Conservation (phyloP, 2,888 invertebrate species). For the Acrobasis suavella region DNA sequence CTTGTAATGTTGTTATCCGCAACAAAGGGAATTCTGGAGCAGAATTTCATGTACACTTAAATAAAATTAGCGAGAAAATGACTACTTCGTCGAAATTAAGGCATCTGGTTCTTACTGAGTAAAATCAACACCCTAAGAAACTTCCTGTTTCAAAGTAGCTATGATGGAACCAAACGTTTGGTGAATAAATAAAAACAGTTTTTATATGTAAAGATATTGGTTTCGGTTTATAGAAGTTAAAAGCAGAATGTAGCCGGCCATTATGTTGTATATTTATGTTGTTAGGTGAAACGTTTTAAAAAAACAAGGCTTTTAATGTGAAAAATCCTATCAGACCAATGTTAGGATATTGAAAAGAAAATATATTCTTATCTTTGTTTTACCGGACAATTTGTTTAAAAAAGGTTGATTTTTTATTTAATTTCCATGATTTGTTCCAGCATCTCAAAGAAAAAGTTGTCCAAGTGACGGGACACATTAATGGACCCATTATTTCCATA, state of each 20-base stretch:
- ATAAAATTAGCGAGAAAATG: conserved; percentile 15
- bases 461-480: too few relatives aligned
- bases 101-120: background rate
- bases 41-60: background rate
- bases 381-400: too few relatives aligned
- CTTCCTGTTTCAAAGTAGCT: background rate
- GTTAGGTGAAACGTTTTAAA: too few relatives aligned
- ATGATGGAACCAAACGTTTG: background rate
- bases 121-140: conserved; percentile 8
- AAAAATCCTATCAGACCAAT: too few relatives aligned
- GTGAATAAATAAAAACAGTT: conserved; percentile 12
- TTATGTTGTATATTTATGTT: background rate
- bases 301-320: too few relatives aligned
- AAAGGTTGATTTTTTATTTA: too few relatives aligned
- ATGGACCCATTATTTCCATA: too few relatives aligned
- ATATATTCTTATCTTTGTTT: too few relatives aligned
- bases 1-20: background rate
- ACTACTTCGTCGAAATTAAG: background rate
- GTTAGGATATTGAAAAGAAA: too few relatives aligned
- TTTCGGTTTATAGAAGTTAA: background rate
- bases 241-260: background rate
- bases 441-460: too few relatives aligned
- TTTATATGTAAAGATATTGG: background rate
- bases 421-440: too few relatives aligned
- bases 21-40: background rate